Conservation (phyloP, 2,113 vertebrate genomes). For the Brienomyrus brachyistius region DNA sequence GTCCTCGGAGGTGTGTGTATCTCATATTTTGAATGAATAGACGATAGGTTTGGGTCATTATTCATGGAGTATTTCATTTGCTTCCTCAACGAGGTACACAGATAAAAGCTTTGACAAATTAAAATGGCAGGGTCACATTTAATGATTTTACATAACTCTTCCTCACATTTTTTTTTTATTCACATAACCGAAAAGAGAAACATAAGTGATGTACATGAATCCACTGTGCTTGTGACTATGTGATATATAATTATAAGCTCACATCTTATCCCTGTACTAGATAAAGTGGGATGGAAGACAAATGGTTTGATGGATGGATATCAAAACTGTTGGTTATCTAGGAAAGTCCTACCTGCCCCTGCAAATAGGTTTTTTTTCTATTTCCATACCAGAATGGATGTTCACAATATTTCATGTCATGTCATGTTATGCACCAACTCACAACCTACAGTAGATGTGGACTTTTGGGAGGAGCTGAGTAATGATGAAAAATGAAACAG, state of each 20-base stretch:
- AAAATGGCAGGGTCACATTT: background rate
- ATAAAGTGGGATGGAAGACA: background rate
- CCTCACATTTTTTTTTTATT: background rate
- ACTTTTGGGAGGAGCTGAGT: background rate
- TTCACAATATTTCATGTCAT: background rate
- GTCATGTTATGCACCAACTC: background rate
- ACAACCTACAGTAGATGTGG: background rate
- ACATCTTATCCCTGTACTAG: background rate
- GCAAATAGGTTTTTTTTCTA: background rate
- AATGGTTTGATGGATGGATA: background rate
- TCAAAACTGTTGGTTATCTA: background rate
- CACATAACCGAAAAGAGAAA: background rate
- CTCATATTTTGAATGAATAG: background rate
- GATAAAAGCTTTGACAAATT: background rate
- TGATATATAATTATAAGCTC: background rate
- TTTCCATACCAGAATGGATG: background rate
- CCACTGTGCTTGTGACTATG: background rate
- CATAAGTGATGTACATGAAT: background rate
- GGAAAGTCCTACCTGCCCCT: background rate
- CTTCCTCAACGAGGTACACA: background rate
- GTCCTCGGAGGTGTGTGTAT: background rate
- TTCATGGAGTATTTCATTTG: background rate
- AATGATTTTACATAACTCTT: background rate
- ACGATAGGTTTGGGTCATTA: background rate
- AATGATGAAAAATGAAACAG: background rate